Evolutionary conservation across 2,113 vertebrate species (phyloP).

Genomic region (human (Homo sapiens)): GRCh38 chrX:134889501-134890000

Average conservation of each 20-base stretch:
- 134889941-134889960: too few species aligned
- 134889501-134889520: conserved; percentile 23
- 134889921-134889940: too few species aligned
- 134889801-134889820: too few species aligned
- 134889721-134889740: background rate
- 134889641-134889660: background rate
- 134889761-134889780: conserved; percentile 26
- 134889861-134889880: too few species aligned
- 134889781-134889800: background rate
- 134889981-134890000: too few species aligned
- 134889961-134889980: too few species aligned
- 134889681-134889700: background rate
- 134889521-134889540: conserved; percentile 29
- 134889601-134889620: background rate
- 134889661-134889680: background rate
- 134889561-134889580: background rate
- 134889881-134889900: too few species aligned
- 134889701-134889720: background rate
- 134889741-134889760: background rate
- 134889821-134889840: too few species aligned
- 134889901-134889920: too few species aligned
- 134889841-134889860: too few species aligned
- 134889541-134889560: conserved; percentile 19
- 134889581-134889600: background rate
- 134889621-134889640: background rate